Conservation (phyloP, 2,113 vertebrate genomes). For the Cavia porcellus region DNA sequence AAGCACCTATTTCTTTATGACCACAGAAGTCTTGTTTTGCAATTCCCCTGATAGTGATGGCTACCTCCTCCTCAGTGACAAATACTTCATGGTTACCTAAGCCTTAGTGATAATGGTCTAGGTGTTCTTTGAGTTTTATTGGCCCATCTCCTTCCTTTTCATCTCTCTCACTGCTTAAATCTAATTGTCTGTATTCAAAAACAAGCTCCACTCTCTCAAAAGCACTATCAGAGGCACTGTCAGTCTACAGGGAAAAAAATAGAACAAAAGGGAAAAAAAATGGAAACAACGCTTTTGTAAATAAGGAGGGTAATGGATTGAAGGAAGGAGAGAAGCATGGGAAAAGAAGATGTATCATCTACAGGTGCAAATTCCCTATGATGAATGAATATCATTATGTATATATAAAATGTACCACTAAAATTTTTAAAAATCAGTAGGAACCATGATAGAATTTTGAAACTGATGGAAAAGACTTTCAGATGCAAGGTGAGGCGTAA, state of each 20-base stretch:
- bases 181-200: slow-evolving; percentile 84
- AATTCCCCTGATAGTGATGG: slow-evolving; percentile 55
- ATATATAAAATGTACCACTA: not conserved
- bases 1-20: not conserved
- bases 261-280: not conserved
- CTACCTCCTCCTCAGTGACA: slow-evolving; percentile 78
- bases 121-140: slow-evolving; percentile 71
- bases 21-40: slow-evolving; percentile 55
- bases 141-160: slow-evolving; percentile 62
- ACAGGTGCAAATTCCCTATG: not conserved
- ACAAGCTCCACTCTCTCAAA: slow-evolving; percentile 84
- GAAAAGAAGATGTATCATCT: not conserved
- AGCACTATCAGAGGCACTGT: slow-evolving; percentile 80
- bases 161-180: slow-evolving; percentile 66
- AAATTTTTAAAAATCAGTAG: slow-evolving; percentile 54
- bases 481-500: not conserved
- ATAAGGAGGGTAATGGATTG: not conserved
- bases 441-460: slow-evolving; percentile 57
- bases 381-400: not conserved
- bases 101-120: slow-evolving; percentile 45
- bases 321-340: not conserved
- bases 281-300: not conserved
- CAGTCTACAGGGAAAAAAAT: slow-evolving; percentile 66
- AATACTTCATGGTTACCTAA: slow-evolving; percentile 69
- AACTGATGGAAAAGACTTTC: slow-evolving; percentile 61